These are phyloP conservation scores for Heliconius erato DNA, from an alignment of 2,888 invertebrate genomes.

Conservation along the genomic window DNA sequence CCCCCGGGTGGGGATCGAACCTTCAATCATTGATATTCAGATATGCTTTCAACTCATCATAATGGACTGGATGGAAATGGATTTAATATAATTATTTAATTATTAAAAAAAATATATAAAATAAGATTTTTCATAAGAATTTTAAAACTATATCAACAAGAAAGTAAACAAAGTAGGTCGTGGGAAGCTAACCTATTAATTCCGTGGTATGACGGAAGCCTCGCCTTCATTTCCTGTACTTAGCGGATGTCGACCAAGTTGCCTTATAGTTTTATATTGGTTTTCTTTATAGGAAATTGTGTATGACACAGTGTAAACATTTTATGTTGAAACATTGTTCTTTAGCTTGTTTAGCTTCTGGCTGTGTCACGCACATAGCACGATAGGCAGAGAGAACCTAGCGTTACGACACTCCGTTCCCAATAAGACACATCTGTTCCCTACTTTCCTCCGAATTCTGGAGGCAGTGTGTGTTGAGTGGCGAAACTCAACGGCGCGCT, in stretches of 20 bases:
- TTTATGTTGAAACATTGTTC: too few species aligned
- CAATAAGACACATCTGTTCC: too few species aligned
- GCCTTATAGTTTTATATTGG: constrained; percentile 31
- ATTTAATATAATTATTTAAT: too few species aligned
- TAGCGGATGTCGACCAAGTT: constrained; percentile 34
- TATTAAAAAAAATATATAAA: too few species aligned
- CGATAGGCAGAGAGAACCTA: neutral
- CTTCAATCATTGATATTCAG: too few species aligned
- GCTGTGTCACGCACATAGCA: neutral
- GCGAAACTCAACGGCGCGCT: too few species aligned
- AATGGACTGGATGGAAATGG: neutral
- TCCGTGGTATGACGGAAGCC: constrained; percentile 13
- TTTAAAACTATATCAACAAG: neutral
- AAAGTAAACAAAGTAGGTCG: constrained; percentile 6
- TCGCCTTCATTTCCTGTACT: constrained; percentile 35
- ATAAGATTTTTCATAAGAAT: neutral
- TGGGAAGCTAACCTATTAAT: constrained; percentile 9
- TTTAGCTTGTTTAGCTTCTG: neutral
- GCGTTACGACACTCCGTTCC: neutral
- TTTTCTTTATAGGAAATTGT: constrained; percentile 13
- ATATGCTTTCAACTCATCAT: neutral
- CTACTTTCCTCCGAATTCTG: too few species aligned
- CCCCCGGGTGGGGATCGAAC: too few species aligned
- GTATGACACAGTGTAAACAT: neutral
- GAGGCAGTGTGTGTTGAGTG: too few species aligned